Evolutionary conservation across 1,140 invertebrate genomes (phyloP).

Genomic region (Macrosteles quadrilineatus): DNA sequence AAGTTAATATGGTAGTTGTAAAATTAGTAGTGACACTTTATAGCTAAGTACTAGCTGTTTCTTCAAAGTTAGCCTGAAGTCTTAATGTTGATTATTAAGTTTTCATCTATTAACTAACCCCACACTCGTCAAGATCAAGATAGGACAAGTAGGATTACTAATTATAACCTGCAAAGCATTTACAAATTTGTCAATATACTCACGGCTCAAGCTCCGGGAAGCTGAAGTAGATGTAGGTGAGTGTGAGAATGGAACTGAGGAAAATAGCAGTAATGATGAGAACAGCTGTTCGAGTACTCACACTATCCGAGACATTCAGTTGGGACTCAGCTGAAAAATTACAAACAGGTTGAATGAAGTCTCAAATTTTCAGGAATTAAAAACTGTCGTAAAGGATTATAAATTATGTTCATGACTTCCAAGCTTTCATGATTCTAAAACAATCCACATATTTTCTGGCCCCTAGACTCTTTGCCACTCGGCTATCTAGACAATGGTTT

Average conservation of each 20-base stretch:
- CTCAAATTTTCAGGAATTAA: no score
- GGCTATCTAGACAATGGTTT: no score
- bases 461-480: no score
- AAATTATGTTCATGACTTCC: no score
- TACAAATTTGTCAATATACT: no score
- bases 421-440: no score
- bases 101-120: not conserved
- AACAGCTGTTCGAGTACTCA: slow-evolving; percentile 29
- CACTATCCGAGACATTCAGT: not conserved
- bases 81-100: slow-evolving; percentile 1
- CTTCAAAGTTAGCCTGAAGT: slow-evolving; percentile 29
- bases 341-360: not conserved
- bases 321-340: not conserved
- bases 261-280: slow-evolving; percentile 30
- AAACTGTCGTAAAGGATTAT: no score
- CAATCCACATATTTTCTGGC: no score
- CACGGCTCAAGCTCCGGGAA: slow-evolving; percentile 83
- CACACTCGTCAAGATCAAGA: slow-evolving; percentile 17
- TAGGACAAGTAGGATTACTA: no score
- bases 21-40: slow-evolving; percentile 4
- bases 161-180: no score
- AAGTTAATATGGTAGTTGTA: slow-evolving; percentile 26
- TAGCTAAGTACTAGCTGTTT: slow-evolving; percentile 22
- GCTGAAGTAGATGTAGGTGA: slow-evolving; percentile 69
- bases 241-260: slow-evolving; percentile 45